Conservation (phyloP, 1,140 invertebrate species). For the Colletes gigas region DNA sequence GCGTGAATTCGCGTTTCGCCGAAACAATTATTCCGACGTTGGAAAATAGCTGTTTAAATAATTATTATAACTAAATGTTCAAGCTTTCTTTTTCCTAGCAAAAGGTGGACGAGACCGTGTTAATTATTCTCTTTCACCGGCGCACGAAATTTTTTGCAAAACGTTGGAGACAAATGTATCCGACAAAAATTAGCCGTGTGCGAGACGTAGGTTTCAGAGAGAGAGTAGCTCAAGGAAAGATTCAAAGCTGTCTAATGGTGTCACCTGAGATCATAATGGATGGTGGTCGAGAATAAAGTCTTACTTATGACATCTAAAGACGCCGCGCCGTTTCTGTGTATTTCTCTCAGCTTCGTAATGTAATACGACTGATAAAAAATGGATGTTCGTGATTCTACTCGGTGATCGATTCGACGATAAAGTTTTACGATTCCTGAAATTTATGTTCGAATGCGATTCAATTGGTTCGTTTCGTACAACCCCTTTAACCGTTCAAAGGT, state of each 20-base stretch:
- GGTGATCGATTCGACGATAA: neutral
- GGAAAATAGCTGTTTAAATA: too few relatives aligned
- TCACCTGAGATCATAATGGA: slow-evolving; percentile 71
- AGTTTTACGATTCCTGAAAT: neutral
- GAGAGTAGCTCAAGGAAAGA: slow-evolving; percentile 29
- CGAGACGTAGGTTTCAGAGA: slow-evolving; percentile 4
- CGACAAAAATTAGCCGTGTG: slow-evolving; percentile 16
- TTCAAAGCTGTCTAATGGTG: slow-evolving; percentile 63
- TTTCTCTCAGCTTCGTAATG: neutral
- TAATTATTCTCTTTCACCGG: neutral
- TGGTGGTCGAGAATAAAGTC: slow-evolving; percentile 61
- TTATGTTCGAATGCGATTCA: too few relatives aligned
- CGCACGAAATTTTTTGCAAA: neutral
- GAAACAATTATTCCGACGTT: too few relatives aligned
- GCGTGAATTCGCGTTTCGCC: neutral
- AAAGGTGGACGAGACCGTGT: neutral
- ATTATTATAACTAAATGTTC: too few relatives aligned
- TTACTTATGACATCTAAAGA: slow-evolving; percentile 53
- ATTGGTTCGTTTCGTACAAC: too few relatives aligned
- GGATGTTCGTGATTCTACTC: neutral
- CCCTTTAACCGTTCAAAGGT: too few relatives aligned
- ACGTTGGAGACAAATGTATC: slow-evolving; percentile 19
- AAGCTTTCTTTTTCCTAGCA: too few relatives aligned
- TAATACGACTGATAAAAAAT: slow-evolving; percentile 19
- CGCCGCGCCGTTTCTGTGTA: slow-evolving; percentile 6